Conservation (phyloP, 2,113 vertebrate species). For the Stercorarius parasiticus region DNA sequence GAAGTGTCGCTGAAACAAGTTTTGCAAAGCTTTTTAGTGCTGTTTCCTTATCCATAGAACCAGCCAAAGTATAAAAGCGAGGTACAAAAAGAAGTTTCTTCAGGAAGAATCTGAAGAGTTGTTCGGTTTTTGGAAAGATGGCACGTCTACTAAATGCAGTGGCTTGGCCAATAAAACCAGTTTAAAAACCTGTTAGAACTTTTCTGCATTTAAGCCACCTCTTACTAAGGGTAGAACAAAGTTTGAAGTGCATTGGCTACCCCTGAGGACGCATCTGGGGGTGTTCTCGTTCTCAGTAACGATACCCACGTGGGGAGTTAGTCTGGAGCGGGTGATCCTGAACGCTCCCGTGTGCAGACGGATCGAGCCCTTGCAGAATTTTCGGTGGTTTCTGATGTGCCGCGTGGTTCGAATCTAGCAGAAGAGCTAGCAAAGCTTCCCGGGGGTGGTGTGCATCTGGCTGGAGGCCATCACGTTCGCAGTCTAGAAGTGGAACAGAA, state of each 20-base stretch:
- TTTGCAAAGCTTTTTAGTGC: neutral
- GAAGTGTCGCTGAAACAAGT: neutral
- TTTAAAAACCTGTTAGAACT: neutral
- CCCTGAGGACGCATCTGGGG: neutral
- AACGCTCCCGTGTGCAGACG: no score
- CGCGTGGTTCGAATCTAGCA: neutral
- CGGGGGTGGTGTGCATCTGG: neutral
- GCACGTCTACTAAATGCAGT: fast-evolving
- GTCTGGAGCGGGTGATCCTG: no score
- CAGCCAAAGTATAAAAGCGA: neutral
- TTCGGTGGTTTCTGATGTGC: neutral
- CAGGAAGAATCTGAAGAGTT: neutral
- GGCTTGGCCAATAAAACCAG: neutral
- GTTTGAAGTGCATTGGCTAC: neutral
- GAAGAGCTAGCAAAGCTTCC: neutral
- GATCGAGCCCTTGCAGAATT: neutral
- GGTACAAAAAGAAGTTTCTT: neutral
- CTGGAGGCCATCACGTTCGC: neutral
- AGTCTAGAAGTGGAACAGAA: neutral
- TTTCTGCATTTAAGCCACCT: neutral
- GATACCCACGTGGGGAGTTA: neutral
- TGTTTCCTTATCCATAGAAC: neutral
- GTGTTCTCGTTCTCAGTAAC: fast-evolving
- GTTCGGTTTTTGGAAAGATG: neutral
- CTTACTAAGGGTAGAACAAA: neutral